Conservation (phyloP, 2,888 invertebrate genomes). For the Laothoe populi region DNA sequence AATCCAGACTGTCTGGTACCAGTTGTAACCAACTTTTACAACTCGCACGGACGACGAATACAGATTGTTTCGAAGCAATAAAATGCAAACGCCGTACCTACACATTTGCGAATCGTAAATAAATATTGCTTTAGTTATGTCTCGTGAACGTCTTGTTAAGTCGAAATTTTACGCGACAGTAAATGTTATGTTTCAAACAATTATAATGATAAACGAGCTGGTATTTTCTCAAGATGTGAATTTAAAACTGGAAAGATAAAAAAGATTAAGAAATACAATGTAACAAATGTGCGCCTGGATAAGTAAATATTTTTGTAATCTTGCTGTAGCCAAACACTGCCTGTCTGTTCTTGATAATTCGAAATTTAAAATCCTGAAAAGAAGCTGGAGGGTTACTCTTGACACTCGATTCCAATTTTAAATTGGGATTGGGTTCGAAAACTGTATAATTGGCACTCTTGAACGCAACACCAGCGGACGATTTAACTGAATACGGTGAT, state of each 20-base stretch:
- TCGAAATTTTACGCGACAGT: conserved; percentile 11
- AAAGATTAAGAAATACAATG: background rate
- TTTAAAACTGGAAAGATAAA: background rate
- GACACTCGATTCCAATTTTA: too few relatives aligned
- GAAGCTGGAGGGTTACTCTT: too few relatives aligned
- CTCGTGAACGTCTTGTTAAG: conserved; percentile 27
- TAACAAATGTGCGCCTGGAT: too few relatives aligned
- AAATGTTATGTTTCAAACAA: conserved; percentile 2
- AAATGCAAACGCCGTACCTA: conserved; percentile 65
- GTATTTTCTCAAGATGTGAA: background rate
- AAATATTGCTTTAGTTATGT: conserved; percentile 56
- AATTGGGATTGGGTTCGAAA: too few relatives aligned
- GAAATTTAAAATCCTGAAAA: too few relatives aligned
- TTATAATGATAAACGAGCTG: conserved; percentile 13
- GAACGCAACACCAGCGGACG: too few relatives aligned
- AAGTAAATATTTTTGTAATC: too few relatives aligned
- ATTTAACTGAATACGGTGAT: too few relatives aligned
- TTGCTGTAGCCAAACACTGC: too few relatives aligned
- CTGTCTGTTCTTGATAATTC: too few relatives aligned
- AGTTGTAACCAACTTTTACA: conserved; percentile 62
- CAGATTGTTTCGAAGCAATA: conserved; percentile 73
- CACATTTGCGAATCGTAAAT: conserved; percentile 60
- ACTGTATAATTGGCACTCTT: too few relatives aligned
- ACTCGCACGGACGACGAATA: conserved; percentile 65
- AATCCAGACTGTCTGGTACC: conserved; percentile 32